Evolutionary conservation across 2,797 vertebrate genomes (phyloP).

Genomic region (Varecia variegata): DNA sequence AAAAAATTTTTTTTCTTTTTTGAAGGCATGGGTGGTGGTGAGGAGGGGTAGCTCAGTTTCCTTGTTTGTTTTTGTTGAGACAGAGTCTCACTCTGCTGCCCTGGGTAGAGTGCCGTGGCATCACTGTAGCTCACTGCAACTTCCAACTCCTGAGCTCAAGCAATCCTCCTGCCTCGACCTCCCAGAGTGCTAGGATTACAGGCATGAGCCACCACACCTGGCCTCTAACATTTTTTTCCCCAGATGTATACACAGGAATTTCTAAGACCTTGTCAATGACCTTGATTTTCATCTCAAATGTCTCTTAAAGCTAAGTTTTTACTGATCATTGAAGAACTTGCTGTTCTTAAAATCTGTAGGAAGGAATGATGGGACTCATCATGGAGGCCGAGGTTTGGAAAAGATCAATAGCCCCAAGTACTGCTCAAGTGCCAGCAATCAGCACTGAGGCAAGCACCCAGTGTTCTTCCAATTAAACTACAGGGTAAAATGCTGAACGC

Average conservation of each 20-base stretch:
- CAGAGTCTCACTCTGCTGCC: too few relatives aligned
- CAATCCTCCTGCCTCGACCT: too few relatives aligned
- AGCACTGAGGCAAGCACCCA: not conserved
- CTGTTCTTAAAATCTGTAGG: not conserved
- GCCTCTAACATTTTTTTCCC: too few relatives aligned
- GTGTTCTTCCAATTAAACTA: not conserved
- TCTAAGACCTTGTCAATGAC: not conserved
- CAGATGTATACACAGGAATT: not conserved
- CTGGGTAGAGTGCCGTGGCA: too few relatives aligned
- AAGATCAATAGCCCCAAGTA: not conserved
- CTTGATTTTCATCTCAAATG: not conserved
- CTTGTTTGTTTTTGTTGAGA: too few relatives aligned
- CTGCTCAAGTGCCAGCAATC: not conserved
- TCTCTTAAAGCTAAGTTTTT: slow-evolving; percentile 13
- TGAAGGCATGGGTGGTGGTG: too few relatives aligned
- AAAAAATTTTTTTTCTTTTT: too few relatives aligned
- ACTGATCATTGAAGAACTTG: not conserved
- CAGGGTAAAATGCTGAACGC: not conserved
- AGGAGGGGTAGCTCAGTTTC: too few relatives aligned
- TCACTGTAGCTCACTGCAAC: too few relatives aligned
- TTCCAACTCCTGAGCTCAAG: too few relatives aligned
- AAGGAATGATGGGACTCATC: not conserved
- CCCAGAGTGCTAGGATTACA: too few relatives aligned
- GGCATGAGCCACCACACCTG: too few relatives aligned
- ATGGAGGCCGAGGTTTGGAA: not conserved